These are phyloP conservation scores for Drosophila kohkoa DNA, from an alignment of 1,140 invertebrate species.

Conservation along the genomic window DNA sequence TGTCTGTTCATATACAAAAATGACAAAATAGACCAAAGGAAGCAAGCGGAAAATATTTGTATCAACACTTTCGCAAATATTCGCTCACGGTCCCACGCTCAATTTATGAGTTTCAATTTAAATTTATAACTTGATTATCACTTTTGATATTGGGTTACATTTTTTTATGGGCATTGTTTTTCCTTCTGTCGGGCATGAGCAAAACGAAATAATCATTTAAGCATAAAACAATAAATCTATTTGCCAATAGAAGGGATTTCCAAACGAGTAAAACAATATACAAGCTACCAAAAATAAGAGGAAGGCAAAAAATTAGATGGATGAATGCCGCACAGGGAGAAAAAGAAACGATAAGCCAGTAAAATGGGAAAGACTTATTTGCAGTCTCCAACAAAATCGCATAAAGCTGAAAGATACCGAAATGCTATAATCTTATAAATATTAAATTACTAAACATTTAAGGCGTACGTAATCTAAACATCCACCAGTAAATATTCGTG, in stretches of 20 bases:
- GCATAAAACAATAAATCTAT: conserved; percentile 63
- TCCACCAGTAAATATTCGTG: too few relatives aligned
- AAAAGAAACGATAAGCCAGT: too few relatives aligned
- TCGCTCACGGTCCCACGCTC: conserved; percentile 1
- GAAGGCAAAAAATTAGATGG: neutral
- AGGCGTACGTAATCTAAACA: too few relatives aligned
- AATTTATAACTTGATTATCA: conserved; percentile 69
- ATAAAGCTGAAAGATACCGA: too few relatives aligned
- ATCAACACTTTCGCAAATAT: neutral
- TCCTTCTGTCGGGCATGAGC: neutral
- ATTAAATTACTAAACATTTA: too few relatives aligned
- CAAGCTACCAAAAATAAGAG: conserved; percentile 3
- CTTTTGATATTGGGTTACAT: conserved; percentile 29
- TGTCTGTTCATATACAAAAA: conserved; percentile 4
- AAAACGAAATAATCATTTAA: conserved; percentile 60
- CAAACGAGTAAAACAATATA: conserved; percentile 25
- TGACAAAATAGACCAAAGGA: neutral
- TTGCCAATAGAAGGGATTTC: conserved; percentile 49
- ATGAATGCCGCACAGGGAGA: neutral
- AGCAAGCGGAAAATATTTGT: conserved; percentile 4
- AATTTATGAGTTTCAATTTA: conserved; percentile 63
- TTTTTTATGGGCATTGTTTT: conserved; percentile 7
- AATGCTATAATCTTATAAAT: too few relatives aligned
- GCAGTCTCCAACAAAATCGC: too few relatives aligned
- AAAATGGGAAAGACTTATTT: too few relatives aligned